Evolutionary conservation across 2,888 invertebrate species (phyloP), one percentile per base, ranked within the genome.

Genomic region (Diarsia mendica): DNA sequence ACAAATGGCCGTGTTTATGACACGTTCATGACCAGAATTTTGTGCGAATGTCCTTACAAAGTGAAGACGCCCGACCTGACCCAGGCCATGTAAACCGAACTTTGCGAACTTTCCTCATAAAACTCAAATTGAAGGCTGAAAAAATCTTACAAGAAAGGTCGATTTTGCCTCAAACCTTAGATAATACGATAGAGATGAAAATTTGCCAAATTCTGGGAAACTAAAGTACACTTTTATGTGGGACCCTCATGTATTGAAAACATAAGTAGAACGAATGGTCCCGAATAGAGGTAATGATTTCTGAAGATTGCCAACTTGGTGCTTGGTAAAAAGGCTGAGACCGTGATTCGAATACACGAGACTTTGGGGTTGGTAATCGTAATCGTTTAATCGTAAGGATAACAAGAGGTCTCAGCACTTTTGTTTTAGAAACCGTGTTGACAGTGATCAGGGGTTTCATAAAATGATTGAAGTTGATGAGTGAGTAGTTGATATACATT

Each of bases 11-110:
- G 77, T 84, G 84, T 85, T 85, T 85, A 85, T 85, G 73, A 80
- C 80, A 72, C 67, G 76, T 80, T 85, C 85, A 84, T 85, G 85
- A 84, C 84, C 71, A 72, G 84, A 85, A 85, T 85, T 80, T 79
- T 75, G 65, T 72, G 67, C 65, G 55, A 69, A 85, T 71, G 53
- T 77, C 77, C 70, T 64, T 66, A 64, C 76, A 66, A 70, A 75
- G 75, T 68, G 63, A 76, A 79, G 79, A 73, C 61, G 46, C 60
- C 58, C 64, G 71, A 64, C 67, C 72, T 72, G 68, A 75, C 70
- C 70, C 75, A 76, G 49, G 66, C 46, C 82, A 78, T 85, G 72
- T 85, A 78, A 82, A 82, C 71, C 79, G 70, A 82, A 85, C 77
- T 73, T 80, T 79, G 69, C 69, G 48, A 83, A 84, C 77, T 86